These are phyloP conservation scores for Dynastes tityus DNA, from an alignment of 2,888 invertebrate species.

Conservation along the genomic window DNA sequence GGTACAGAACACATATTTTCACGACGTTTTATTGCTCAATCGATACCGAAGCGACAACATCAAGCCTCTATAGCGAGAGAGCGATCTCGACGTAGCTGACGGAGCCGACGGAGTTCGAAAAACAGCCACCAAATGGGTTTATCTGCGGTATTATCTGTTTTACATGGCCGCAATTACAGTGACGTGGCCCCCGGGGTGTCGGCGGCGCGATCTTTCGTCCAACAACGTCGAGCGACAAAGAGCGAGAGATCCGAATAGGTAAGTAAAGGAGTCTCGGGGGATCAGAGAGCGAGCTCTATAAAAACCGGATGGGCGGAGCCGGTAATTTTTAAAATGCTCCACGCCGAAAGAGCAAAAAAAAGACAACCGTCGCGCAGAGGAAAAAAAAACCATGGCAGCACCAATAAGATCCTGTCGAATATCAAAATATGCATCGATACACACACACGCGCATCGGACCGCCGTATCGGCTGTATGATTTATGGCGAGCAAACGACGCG, in stretches of 20 bases:
- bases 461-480: constrained; percentile 55
- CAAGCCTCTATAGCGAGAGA: too few relatives aligned
- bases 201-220: constrained; percentile 54
- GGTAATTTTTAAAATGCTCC: constrained; percentile 62
- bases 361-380: background rate
- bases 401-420: constrained; percentile 66
- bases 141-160: constrained; percentile 66
- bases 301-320: constrained; percentile 62
- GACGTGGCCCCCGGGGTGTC: constrained; percentile 63
- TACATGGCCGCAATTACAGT: constrained; percentile 67
- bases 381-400: constrained; percentile 62
- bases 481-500: constrained; percentile 52
- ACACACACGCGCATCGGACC: constrained; percentile 52
- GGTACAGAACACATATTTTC: too few relatives aligned
- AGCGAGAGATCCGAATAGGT: constrained; percentile 50
- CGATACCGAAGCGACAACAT: too few relatives aligned
- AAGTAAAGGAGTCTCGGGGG: constrained; percentile 34
- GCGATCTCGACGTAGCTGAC: background rate
- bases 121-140: constrained; percentile 65
- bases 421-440: constrained; percentile 67
- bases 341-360: constrained; percentile 27
- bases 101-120: constrained; percentile 45
- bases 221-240: constrained; percentile 50
- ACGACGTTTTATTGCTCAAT: too few relatives aligned
- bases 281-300: constrained; percentile 31